phyloP scores from a whole-genome alignment of 2,888 invertebrate genomes.

The Clostera curtula region DNA sequence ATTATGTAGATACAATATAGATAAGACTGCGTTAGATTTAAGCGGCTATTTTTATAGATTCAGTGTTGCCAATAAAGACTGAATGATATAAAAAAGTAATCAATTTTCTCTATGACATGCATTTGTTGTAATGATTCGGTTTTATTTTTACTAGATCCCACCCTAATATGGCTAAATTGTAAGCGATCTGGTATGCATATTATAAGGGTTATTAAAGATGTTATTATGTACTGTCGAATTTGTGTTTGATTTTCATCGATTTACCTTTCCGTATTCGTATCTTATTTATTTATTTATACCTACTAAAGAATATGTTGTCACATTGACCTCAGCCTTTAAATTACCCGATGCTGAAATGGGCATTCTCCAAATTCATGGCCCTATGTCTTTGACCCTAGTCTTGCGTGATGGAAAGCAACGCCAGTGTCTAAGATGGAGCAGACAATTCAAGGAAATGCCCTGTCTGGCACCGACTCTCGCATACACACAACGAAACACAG shows the following conservation, averaged over 20 bases:
- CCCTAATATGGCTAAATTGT: constrained; percentile 47
- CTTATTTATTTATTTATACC: constrained; percentile 5
- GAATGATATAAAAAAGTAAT: constrained; percentile 21
- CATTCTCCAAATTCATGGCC: no score
- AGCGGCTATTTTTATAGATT: constrained; percentile 28
- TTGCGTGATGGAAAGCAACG: no score
- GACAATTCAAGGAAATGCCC: no score
- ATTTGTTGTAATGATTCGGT: constrained; percentile 22
- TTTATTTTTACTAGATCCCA: constrained; percentile 56
- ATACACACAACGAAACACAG: no score
- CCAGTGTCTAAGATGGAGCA: no score
- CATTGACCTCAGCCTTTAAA: background rate
- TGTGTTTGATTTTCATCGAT: background rate
- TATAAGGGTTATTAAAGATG: constrained; percentile 54
- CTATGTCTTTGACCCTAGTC: no score
- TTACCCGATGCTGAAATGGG: no score
- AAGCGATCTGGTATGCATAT: constrained; percentile 35
- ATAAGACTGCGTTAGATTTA: constrained; percentile 33
- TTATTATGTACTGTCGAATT: constrained; percentile 32
- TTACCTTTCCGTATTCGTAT: constrained; percentile 1
- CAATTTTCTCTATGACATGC: constrained; percentile 11
- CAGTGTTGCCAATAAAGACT: constrained; percentile 49
- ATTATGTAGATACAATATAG: constrained; percentile 28
- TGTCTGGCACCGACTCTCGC: no score
- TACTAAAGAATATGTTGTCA: background rate